phyloP scores from a whole-genome alignment of 2,113 vertebrate species.

The Phocoena sinus region DNA sequence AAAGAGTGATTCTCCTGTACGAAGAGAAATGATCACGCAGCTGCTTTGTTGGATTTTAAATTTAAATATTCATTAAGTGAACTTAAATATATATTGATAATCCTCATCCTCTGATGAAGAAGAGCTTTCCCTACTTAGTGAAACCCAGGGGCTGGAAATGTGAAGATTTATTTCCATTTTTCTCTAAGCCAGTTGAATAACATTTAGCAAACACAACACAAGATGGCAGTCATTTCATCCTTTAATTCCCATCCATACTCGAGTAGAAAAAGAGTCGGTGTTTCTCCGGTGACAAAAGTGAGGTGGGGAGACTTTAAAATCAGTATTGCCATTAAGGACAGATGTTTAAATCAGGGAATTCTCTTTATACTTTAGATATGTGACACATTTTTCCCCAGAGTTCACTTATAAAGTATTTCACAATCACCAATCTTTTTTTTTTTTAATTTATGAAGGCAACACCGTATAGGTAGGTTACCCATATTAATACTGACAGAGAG shows the following conservation, averaged over 20 bases:
- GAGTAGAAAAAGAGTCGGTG: accelerated
- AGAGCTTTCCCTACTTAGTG: neutral
- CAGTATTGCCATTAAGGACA: neutral
- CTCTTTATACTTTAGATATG: neutral
- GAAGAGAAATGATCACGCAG: neutral
- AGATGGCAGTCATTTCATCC: conserved; percentile 64
- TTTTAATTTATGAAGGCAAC: neutral
- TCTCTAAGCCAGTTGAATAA: neutral
- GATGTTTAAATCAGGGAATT: neutral
- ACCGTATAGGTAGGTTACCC: neutral
- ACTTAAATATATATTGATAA: neutral
- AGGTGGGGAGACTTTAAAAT: neutral
- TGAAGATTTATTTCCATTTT: neutral
- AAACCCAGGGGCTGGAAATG: neutral
- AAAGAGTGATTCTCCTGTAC: neutral
- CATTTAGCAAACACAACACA: neutral
- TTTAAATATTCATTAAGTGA: neutral
- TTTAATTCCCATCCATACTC: neutral
- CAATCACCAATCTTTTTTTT: neutral
- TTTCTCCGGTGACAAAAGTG: accelerated
- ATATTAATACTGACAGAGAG: neutral
- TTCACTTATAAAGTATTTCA: neutral
- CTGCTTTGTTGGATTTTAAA: neutral
- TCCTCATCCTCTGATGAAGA: neutral
- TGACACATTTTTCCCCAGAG: neutral